phyloP scores from a whole-genome alignment of 1,140 invertebrate genomes.

The Orchestia grillus region DNA sequence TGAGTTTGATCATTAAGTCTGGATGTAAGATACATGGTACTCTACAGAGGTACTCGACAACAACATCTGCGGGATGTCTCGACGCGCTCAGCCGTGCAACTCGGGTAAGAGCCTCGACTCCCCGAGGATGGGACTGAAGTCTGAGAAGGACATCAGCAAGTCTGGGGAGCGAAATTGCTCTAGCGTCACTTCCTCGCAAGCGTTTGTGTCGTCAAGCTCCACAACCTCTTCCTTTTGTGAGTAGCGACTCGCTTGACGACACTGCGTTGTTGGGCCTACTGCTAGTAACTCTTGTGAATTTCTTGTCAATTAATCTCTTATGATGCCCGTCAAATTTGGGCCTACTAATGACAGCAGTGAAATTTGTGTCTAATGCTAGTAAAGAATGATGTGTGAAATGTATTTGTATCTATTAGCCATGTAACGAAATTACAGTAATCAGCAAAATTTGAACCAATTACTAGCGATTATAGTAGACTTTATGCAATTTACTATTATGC shows the following conservation, averaged over 20 bases:
- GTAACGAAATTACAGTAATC: too few relatives aligned
- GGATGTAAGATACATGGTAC: neutral
- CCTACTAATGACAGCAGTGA: too few relatives aligned
- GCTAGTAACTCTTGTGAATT: too few relatives aligned
- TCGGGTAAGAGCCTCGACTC: neutral
- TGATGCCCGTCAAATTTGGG: too few relatives aligned
- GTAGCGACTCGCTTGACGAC: neutral
- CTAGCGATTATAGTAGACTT: too few relatives aligned
- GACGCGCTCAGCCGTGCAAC: neutral
- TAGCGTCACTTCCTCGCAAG: neutral
- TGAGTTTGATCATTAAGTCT: neutral
- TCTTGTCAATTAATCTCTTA: too few relatives aligned
- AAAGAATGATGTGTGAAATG: too few relatives aligned
- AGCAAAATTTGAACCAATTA: too few relatives aligned
- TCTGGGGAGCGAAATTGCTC: neutral
- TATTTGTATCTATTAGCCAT: too few relatives aligned
- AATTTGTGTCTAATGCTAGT: too few relatives aligned
- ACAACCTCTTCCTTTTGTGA: neutral
- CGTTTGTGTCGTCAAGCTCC: neutral
- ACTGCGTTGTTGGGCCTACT: too few relatives aligned
- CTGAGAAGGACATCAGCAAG: neutral
- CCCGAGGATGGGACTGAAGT: neutral
- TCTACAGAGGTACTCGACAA: neutral
- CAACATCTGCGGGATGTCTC: slow-evolving; percentile 3
- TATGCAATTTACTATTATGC: too few relatives aligned